Conservation (phyloP, 64 coral and sea anemone species). For the Hydrozoanthus tunicans region DNA sequence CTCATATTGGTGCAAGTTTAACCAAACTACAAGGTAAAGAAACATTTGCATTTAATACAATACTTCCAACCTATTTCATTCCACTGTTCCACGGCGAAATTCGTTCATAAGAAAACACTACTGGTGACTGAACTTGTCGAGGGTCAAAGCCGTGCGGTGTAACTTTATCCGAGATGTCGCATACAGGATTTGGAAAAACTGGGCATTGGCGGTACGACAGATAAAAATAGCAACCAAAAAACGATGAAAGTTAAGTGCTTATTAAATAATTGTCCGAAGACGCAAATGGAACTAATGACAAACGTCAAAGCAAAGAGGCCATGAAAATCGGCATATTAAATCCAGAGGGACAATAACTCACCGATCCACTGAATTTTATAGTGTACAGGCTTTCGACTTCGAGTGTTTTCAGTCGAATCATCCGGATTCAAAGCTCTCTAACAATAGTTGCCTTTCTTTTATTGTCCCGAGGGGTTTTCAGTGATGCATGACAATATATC, state of each 20-base stretch:
- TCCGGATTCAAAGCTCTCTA: neutral
- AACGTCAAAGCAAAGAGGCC: neutral
- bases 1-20: neutral
- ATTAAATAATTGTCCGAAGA: neutral
- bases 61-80: neutral
- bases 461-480: slow-evolving; percentile 12
- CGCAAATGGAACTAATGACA: neutral
- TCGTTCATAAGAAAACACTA: neutral
- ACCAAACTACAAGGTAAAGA: neutral
- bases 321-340: neutral
- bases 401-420: neutral
- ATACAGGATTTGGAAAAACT: neutral
- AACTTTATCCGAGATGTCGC: neutral
- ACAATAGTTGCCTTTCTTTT: neutral
- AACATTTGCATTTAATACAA: neutral
- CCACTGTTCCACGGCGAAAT: neutral
- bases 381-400: neutral
- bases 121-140: neutral
- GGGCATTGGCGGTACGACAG: neutral
- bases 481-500: slow-evolving; percentile 30
- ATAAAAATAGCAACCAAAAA: neutral
- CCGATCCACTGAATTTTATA: neutral
- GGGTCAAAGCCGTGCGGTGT: neutral
- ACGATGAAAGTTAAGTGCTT: slow-evolving; percentile 9
- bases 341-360: neutral